Conservation (phyloP, 2,888 invertebrate species). For the Stenotaenia linearis region DNA sequence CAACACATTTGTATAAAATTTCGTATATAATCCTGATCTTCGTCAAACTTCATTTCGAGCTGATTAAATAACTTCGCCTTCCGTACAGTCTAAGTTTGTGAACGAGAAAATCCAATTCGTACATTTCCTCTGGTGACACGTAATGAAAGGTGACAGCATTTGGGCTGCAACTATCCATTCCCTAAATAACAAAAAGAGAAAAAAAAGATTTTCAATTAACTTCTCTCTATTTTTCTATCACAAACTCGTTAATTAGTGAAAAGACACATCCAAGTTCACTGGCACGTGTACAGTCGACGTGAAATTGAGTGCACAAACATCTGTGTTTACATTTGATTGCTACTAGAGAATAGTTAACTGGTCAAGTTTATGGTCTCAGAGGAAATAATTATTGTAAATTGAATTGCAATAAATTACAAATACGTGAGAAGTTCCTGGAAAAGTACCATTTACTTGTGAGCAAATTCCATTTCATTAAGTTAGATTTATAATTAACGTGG, state of each 20-base stretch:
- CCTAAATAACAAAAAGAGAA: constrained; percentile 53
- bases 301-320: constrained; percentile 34
- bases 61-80: constrained; percentile 6
- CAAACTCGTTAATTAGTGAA: background rate
- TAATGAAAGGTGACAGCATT: constrained; percentile 93
- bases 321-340: background rate
- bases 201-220: background rate
- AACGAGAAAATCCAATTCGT: constrained; percentile 86
- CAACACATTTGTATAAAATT: too few species aligned
- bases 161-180: constrained; percentile 82
- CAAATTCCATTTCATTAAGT: too few species aligned
- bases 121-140: constrained; percentile 59
- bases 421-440: too few species aligned
- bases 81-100: constrained; percentile 76
- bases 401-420: too few species aligned
- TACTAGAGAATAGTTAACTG: background rate
- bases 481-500: too few species aligned
- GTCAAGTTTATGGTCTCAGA: background rate
- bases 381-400: background rate
- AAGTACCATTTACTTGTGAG: too few species aligned
- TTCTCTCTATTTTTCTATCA: background rate
- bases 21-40: too few species aligned
- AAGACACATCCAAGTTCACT: background rate
- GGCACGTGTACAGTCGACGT: constrained; percentile 31
- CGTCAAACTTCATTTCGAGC: too few species aligned